phyloP scores from a whole-genome alignment of 2,113 vertebrate species.

The Hippocampus zosterae region DNA sequence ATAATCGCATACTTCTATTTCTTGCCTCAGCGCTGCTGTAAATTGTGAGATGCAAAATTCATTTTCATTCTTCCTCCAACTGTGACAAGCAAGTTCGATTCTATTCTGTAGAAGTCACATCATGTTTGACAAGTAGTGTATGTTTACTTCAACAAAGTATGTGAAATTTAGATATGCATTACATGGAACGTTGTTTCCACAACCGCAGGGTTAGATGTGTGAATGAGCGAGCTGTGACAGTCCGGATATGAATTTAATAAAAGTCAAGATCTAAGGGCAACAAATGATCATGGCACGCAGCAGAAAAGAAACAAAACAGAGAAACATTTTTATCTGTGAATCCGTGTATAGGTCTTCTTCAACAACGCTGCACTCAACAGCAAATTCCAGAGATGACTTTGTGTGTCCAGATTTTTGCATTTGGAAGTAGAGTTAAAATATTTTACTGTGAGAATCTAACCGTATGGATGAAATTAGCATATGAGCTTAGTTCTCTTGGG shows the following conservation, averaged over 20 bases:
- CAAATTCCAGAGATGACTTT: no score
- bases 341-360: neutral
- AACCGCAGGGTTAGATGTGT: neutral
- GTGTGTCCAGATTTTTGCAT: no score
- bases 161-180: neutral
- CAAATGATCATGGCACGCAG: no score
- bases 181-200: no score
- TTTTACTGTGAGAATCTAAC: neutral
- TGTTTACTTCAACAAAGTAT: neutral
- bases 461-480: neutral
- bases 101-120: no score
- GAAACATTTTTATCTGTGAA: neutral
- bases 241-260: slow-evolving; percentile 40
- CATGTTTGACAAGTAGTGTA: neutral
- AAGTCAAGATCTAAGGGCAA: slow-evolving; percentile 32
- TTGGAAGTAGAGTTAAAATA: neutral
- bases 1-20: no score
- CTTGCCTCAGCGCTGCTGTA: no score
- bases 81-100: no score
- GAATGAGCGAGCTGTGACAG: slow-evolving; percentile 25
- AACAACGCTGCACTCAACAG: neutral
- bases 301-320: neutral
- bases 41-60: no score
- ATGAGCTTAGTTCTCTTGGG: neutral
- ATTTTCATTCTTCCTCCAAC: no score